These are phyloP conservation scores for Zaprionus bogoriensis DNA, from an alignment of 2,888 invertebrate species.

Conservation along the genomic window DNA sequence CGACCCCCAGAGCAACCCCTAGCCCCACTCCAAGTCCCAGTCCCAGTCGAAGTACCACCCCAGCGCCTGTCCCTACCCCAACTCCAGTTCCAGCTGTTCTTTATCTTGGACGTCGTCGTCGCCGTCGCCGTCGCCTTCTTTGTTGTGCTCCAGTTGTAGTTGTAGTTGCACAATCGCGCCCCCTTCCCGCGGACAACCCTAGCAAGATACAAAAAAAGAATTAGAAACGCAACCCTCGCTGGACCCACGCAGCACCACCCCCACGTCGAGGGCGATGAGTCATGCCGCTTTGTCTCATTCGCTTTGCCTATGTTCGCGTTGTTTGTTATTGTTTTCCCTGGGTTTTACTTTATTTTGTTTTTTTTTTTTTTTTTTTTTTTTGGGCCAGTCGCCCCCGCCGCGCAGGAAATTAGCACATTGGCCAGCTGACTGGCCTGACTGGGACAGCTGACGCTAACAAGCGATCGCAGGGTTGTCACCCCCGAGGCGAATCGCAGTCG, in stretches of 20 bases:
- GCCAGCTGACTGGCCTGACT: conserved; percentile 48
- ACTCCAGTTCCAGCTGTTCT: conserved; percentile 40
- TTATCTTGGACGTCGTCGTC: conserved; percentile 42
- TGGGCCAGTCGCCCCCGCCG: conserved; percentile 11
- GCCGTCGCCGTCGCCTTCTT: conserved; percentile 11
- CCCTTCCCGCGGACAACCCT: background rate
- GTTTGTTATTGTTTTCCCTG: conserved; percentile 30
- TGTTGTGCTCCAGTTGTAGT: conserved; percentile 45
- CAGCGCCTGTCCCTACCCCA: conserved; percentile 1
- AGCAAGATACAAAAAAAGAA: conserved; percentile 1
- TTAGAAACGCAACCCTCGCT: conserved; percentile 36
- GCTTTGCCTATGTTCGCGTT: conserved; percentile 50
- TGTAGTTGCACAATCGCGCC: conserved; percentile 28
- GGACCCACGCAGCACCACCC: conserved; percentile 39
- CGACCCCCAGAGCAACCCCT: background rate
- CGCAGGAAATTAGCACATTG: conserved; percentile 46
- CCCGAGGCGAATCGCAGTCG: background rate
- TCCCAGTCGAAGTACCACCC: background rate
- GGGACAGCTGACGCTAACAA: conserved; percentile 39
- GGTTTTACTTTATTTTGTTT: background rate
- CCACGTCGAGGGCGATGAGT: conserved; percentile 38
- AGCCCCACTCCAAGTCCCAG: background rate
- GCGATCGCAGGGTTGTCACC: conserved; percentile 27
- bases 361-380: conserved; percentile 1
- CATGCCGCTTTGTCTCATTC: conserved; percentile 56